Evolutionary conservation across 2,888 invertebrate genomes (phyloP).

Genomic region (Ectemnius cavifrons): DNA sequence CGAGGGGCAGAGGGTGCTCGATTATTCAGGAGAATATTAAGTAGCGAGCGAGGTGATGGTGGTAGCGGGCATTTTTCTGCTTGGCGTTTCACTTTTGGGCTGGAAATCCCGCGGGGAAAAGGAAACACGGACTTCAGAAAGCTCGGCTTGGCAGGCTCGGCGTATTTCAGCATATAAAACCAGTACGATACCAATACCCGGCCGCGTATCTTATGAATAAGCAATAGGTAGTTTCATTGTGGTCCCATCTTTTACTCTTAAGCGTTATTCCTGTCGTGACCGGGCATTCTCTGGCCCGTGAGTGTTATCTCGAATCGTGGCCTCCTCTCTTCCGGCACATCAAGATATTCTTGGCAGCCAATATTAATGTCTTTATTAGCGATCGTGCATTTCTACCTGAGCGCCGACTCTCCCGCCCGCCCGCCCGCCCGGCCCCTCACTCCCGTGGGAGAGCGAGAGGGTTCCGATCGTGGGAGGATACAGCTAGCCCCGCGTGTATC

Average conservation of each 20-base stretch:
- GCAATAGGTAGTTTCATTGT: slow-evolving; percentile 62
- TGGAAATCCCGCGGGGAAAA: neutral
- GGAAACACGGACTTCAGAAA: neutral
- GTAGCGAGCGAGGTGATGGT: neutral
- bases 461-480: slow-evolving; percentile 4
- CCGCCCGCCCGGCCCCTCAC: too few relatives aligned
- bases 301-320: slow-evolving; percentile 65
- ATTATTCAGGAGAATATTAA: slow-evolving; percentile 4
- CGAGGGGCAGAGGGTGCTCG: neutral
- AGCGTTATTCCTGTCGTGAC: slow-evolving; percentile 72
- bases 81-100: slow-evolving; percentile 7
- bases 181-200: slow-evolving; percentile 50
- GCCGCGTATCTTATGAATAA: slow-evolving; percentile 59
- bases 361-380: slow-evolving; percentile 77
- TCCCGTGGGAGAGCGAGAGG: neutral
- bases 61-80: neutral
- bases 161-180: slow-evolving; percentile 42
- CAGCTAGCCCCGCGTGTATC: neutral
- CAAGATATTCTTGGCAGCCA: slow-evolving; percentile 69
- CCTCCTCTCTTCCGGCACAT: slow-evolving; percentile 62
- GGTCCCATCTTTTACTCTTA: slow-evolving; percentile 68
- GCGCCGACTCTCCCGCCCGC: slow-evolving; percentile 19
- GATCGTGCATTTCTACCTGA: slow-evolving; percentile 50
- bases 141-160: slow-evolving; percentile 37
- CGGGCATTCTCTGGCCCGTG: slow-evolving; percentile 69